Base-by-base conservation (phyloP, 1,140 invertebrate genomes). In the Thaumatotibia leucotreta region DNA sequence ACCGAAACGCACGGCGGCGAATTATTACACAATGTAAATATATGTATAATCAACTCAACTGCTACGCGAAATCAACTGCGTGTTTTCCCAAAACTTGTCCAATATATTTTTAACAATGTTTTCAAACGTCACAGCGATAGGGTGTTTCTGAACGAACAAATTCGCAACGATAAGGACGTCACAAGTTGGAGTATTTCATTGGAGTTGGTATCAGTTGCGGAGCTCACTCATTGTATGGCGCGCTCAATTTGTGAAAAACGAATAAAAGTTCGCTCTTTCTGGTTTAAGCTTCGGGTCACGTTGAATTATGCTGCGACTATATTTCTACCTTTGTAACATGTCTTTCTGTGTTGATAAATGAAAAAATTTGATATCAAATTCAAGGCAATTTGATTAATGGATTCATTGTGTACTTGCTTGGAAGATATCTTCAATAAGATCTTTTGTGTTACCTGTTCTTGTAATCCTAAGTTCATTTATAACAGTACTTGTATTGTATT, bases 151-250 rank as follows among this genome's bases (percentile, higher is more conserved):
- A 78, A 65, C 32, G 75, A 76, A 77, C 73, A 79, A 80, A 81
- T 82, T 83, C 72, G 63, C 27, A 50, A 29, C 75, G 85, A 88
- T 88, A 86, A 88, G 77, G 70, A 17, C 66, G 66, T 65, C 74
- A 77, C 72, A 84, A 85, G 76, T 84, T 84, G 64, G 70, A 67
- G 76, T 83, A 75, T 82, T 84, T 84, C 82, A 84, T 78, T 84
- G 74, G 77, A 86, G 77, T 88, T 87, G 79, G 79, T 88, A 88
- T 88, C 85, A 83, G 83, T 84, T 80, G 61, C 54, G 65, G 24
- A 54, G 62, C 23, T 10, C 52, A 11, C 52, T 58, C 52, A 58
- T 58, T 58, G 52, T 58, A 58, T 58, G 52, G 52, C n/a, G 17
- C 52, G 52, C 52, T 58, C 52, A 58, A 58, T 58, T 58, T 58